phyloP scores from a whole-genome alignment of 2,888 invertebrate species.

The Andrena chrysosceles region DNA sequence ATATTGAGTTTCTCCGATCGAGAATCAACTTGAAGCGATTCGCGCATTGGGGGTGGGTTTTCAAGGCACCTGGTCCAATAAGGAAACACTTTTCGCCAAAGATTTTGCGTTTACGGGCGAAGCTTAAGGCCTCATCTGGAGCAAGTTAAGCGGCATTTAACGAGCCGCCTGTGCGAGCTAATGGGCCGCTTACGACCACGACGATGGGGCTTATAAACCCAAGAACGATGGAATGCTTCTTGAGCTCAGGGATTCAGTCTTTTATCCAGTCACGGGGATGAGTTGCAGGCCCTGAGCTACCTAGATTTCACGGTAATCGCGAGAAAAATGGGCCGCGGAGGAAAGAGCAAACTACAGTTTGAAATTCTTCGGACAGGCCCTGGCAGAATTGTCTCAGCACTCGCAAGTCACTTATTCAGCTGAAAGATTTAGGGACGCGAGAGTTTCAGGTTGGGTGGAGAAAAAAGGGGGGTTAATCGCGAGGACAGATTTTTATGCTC shows the following conservation, averaged over 20 bases:
- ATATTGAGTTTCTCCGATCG: background rate
- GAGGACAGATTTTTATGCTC: conserved; percentile 29
- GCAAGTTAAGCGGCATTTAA: conserved; percentile 22
- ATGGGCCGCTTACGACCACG: conserved; percentile 34
- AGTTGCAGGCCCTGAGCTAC: too few relatives aligned
- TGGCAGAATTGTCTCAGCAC: too few relatives aligned
- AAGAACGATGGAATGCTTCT: conserved; percentile 25
- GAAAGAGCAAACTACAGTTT: background rate
- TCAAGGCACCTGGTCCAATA: background rate
- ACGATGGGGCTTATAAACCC: conserved; percentile 37
- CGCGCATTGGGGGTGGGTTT: background rate
- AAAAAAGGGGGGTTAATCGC: background rate
- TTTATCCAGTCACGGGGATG: background rate
- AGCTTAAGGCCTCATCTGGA: background rate
- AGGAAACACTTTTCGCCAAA: background rate
- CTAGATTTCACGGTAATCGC: too few relatives aligned
- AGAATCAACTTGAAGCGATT: background rate
- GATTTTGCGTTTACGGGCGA: background rate
- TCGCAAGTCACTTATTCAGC: too few relatives aligned
- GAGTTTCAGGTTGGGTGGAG: background rate
- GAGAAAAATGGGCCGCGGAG: background rate
- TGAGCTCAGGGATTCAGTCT: background rate
- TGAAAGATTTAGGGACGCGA: too few relatives aligned
- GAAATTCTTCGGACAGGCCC: too few relatives aligned
- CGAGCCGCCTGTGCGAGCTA: conserved; percentile 9